Base-by-base conservation (phyloP, 2,888 invertebrate genomes). In the Hirtodrosophila cameraria region DNA sequence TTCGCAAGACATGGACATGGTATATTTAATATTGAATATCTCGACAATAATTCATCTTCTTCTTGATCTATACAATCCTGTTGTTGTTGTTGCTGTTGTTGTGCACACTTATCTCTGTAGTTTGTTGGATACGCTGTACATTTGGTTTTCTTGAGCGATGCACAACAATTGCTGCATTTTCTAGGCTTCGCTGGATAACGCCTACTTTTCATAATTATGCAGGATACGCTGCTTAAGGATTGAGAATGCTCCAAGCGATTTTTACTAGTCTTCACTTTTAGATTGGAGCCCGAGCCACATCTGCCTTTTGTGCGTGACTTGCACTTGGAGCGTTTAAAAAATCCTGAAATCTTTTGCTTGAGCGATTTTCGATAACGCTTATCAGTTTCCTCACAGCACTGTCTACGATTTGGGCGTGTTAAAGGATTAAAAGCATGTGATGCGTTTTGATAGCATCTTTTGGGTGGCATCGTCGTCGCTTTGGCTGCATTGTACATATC, bases 71-170 rank as follows among this genome's bases (percentile, higher is more conserved):
- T 18, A 9, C 7, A 9, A 1, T n/a, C n/a, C n/a, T n/a, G n/a
- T n/a, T n/a, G n/a, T n/a, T n/a, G n/a, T n/a, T n/a, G n/a, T n/a
- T n/a, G n/a, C n/a, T n/a, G n/a, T n/a, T n/a, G n/a, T n/a, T n/a
- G n/a, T 5, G n/a, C 6, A 15, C 11, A n/a, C 12, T 30, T 54
- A 5, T 55, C 48, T 20, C 60, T 58, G 11, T 65, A 78, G 8
- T 60, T 48, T 1, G 77, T 77, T 1, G 77, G 77, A 45, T 77
- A 77, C 0, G 23, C 28, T 3, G 36, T 28, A 18, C 58, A 30
- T 38, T 50, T 66, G 0, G 59, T 46, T n/a, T 28, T 57, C 12
- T 27, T 63, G 0, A 1, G 15, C 4, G 46, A 7, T 11, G 25
- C 1, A 1, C 15, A 1, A n/a, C 13, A 12, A 18, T 0, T 28